phyloP scores from a whole-genome alignment of 2,113 vertebrate genomes.

The Atlantisia rogersi region DNA sequence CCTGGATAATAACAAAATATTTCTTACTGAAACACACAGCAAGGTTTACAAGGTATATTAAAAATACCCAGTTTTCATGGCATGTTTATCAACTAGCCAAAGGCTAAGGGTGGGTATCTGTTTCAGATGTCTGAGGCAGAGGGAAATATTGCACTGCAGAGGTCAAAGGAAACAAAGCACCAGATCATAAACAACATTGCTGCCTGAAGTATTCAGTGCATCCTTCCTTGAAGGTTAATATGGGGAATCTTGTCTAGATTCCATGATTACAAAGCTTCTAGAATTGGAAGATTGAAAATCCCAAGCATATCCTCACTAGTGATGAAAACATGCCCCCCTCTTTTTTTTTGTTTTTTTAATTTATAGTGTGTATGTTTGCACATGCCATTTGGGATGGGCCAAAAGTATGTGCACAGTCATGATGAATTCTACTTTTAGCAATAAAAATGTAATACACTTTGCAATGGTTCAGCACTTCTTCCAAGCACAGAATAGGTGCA shows the following conservation, averaged over 20 bases:
- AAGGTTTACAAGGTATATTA: not conserved
- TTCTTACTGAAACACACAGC: not conserved
- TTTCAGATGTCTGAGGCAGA: not conserved
- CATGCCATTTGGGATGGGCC: not conserved
- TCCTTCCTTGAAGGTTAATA: not conserved
- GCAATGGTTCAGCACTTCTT: too few species aligned
- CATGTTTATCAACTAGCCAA: not conserved
- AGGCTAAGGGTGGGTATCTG: not conserved
- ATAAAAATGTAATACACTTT: not conserved
- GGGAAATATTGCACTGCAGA: not conserved
- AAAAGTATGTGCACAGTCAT: not conserved
- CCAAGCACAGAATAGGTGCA: too few species aligned
- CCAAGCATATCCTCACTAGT: not conserved
- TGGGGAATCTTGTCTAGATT: not conserved
- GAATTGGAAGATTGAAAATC: not conserved
- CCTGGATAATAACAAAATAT: not conserved
- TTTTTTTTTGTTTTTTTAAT: not conserved
- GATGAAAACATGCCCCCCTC: rapidly evolving
- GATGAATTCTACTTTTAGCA: not conserved
- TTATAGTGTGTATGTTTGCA: not conserved
- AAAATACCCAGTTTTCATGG: not conserved
- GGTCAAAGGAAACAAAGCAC: not conserved
- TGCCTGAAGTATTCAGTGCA: not conserved
- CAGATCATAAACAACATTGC: not conserved
- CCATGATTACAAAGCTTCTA: not conserved